Percentiles rank a stretch among this genome's conserved stretches.
Evolutionary conservation across 2,113 vertebrate species (phyloP).

Genomic region (Lathamus discolor): DNA sequence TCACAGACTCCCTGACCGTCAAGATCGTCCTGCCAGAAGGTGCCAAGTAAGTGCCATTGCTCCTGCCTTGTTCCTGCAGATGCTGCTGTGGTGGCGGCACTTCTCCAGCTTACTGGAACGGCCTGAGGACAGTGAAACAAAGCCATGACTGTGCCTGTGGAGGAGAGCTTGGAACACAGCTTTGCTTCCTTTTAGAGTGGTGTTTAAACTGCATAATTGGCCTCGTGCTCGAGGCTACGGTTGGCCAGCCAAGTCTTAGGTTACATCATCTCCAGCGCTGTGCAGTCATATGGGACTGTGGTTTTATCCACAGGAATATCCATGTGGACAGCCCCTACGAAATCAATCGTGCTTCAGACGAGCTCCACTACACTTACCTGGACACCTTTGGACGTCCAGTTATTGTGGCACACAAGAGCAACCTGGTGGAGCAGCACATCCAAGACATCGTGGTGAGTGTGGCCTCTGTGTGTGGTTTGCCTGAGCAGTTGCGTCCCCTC

Average conservation of each 20-base stretch:
- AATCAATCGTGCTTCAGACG: slow-evolving; percentile 83
- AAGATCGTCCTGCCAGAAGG: slow-evolving; percentile 96
- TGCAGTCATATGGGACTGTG: neutral
- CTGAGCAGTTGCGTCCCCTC: neutral
- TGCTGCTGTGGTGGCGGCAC: neutral
- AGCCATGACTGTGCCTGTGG: neutral
- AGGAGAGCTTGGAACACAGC: neutral
- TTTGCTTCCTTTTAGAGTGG: neutral
- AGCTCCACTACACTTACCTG: slow-evolving; percentile 95
- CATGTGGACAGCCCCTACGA: slow-evolving; percentile 93
- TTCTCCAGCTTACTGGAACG: neutral
- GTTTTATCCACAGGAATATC: slow-evolving; percentile 81
- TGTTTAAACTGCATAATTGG: neutral
- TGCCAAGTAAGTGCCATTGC: slow-evolving; percentile 84
- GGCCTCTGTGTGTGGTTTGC: neutral
- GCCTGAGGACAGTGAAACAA: neutral
- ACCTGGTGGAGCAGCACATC: slow-evolving; percentile 97
- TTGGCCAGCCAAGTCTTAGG: neutral
- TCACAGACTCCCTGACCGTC: slow-evolving; percentile 91
- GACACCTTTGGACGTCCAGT: slow-evolving; percentile 96
- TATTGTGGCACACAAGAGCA: slow-evolving; percentile 91
- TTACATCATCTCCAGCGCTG: neutral
- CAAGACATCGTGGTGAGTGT: slow-evolving; percentile 92
- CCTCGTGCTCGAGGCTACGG: neutral
- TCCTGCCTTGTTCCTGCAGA: neutral